These are phyloP conservation scores for Notothenia coriiceps DNA, from an alignment of 2,113 vertebrate genomes.

Conservation along the genomic window DNA sequence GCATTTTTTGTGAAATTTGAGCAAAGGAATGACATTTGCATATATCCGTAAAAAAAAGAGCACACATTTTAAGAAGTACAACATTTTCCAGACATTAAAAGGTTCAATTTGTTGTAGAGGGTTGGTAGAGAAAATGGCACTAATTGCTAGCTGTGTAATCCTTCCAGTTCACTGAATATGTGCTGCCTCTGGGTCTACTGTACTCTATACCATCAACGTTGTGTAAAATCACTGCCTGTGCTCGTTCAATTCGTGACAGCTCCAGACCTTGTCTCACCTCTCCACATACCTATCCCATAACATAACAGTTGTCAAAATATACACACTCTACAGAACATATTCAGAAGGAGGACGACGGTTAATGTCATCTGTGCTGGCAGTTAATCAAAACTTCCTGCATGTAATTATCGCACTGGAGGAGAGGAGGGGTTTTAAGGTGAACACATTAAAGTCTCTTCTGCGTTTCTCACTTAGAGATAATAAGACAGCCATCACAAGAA, in stretches of 20 bases:
- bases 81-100: neutral
- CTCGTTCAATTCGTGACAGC: constrained; percentile 54
- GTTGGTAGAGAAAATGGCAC: neutral
- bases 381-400: constrained; percentile 56
- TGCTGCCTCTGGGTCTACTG: constrained; percentile 17
- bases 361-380: constrained; percentile 40
- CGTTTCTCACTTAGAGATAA: constrained; percentile 2
- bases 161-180: constrained; percentile 39
- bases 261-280: constrained; percentile 58
- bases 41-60: too few species aligned
- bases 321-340: constrained; percentile 53
- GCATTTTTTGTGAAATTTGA: too few species aligned
- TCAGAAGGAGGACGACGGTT: constrained; percentile 37
- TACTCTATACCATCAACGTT: constrained; percentile 18
- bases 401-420: constrained; percentile 24
- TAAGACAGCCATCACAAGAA: neutral
- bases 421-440: constrained; percentile 24
- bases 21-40: too few species aligned
- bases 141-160: constrained; percentile 23
- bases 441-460: constrained; percentile 4
- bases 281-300: constrained; percentile 7
- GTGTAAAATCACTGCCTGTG: constrained; percentile 61
- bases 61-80: too few species aligned
- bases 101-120: neutral
- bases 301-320: constrained; percentile 33